Percentiles rank a stretch among this genome's conserved stretches.
Conservation (phyloP, 2,797 vertebrate species). For the Gastrophryne carolinensis region DNA sequence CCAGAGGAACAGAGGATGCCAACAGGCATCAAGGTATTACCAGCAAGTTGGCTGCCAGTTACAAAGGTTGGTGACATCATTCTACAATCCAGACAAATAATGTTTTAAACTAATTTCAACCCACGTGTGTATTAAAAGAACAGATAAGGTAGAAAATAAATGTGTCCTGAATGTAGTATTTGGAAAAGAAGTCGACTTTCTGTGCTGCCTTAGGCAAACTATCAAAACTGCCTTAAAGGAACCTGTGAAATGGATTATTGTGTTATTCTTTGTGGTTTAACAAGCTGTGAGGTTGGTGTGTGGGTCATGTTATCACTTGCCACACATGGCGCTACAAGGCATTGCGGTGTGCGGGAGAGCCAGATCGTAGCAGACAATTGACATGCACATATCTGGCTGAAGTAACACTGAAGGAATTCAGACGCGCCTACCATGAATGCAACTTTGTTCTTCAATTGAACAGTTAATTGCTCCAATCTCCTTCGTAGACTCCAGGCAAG, state of each 20-base stretch:
- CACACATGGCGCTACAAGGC: background rate
- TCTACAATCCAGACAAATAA: too few species aligned
- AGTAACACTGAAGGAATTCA: background rate
- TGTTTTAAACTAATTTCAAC: too few species aligned
- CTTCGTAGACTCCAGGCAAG: too few species aligned
- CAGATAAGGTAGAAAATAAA: background rate
- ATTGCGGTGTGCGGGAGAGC: background rate
- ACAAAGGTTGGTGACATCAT: too few species aligned
- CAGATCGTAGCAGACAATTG: background rate
- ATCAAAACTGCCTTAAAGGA: slow-evolving; percentile 9
- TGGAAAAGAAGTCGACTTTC: background rate
- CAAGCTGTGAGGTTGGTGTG: background rate
- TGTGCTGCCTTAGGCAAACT: background rate
- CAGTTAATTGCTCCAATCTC: too few species aligned
- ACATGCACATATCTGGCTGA: background rate
- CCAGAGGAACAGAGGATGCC: too few species aligned
- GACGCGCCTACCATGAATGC: background rate
- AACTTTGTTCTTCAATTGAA: too few species aligned
- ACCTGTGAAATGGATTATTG: background rate
- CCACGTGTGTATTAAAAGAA: too few species aligned
- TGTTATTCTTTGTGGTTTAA: slow-evolving; percentile 8
- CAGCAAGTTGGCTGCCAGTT: too few species aligned
- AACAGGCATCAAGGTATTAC: too few species aligned
- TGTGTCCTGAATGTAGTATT: background rate
- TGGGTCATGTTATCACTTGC: slow-evolving; percentile 15